Evolutionary conservation across 2,888 invertebrate species (phyloP).

Genomic region (Calameuta idolon): DNA sequence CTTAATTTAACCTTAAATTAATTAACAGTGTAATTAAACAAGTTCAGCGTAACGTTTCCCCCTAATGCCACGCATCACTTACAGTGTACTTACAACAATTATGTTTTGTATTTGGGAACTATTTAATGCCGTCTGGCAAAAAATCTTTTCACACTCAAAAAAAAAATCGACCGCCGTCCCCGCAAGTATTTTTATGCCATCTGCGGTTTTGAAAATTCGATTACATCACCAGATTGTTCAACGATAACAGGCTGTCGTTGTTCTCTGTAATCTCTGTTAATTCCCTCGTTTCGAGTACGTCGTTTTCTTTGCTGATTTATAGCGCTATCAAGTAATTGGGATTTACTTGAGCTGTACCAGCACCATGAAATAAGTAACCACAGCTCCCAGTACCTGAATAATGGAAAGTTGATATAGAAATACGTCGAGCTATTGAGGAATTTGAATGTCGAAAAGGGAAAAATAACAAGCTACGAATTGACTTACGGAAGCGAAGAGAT

Average conservation of each 20-base stretch:
- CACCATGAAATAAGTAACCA: slow-evolving; percentile 93
- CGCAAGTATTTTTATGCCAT: background rate
- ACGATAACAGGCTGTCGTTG: background rate
- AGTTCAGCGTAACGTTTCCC: slow-evolving; percentile 24
- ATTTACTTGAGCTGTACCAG: slow-evolving; percentile 86
- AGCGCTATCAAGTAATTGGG: background rate
- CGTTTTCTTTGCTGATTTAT: background rate
- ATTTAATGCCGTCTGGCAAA: background rate
- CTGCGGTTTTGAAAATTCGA: background rate
- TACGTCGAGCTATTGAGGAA: background rate
- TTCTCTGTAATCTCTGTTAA: background rate
- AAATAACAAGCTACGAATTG: background rate
- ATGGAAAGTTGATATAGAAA: slow-evolving; percentile 7
- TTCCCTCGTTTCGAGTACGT: background rate
- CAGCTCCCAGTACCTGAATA: slow-evolving; percentile 84
- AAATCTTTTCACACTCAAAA: background rate
- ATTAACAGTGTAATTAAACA: slow-evolving; percentile 1
- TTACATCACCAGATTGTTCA: background rate
- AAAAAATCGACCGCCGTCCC: background rate
- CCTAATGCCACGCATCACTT: background rate
- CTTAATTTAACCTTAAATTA: background rate
- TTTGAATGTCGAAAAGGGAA: background rate
- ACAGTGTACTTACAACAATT: background rate
- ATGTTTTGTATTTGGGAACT: background rate
- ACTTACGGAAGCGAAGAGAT: slow-evolving; percentile 88